Evolutionary conservation across 2,797 vertebrate genomes (phyloP), one percentile per base, ranked within the genome.

Genomic region (Lagorchestes hirsutus): DNA sequence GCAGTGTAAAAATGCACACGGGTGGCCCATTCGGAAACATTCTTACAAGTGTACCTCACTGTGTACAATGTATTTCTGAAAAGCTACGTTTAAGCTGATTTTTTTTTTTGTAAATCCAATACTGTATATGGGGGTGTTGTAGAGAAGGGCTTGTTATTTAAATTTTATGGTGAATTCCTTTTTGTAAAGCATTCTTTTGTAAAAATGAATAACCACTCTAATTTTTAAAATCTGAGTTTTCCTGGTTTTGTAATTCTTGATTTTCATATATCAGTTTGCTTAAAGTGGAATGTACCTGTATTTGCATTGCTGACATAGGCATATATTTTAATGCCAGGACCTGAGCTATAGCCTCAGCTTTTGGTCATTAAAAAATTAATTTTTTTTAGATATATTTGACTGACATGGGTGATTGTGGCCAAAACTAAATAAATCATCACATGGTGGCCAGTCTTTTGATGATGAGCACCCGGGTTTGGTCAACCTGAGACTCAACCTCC

Each of bases 221-320:
- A 98, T 95, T 58, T 58, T 92, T 94, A 96, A 97, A 82, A 59
- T 46, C 92, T 12, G n/a, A 40, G 40, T 11, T 12, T 29, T 92
- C 55, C 96, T 93, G 91, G 91, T 58, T 93, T 96, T 95, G 87
- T 93, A 95, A 95, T 91, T 93, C 92, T 91, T 96, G 55, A 59
- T 95, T 91, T 97, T 97, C 93, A n/a, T 93, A 34, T 87, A 50
- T 54, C 57, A 29, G 22, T 90, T 95, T 95, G 90, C 94, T 96
- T 96, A 96, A 95, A 93, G 57, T 27, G 29, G 93, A 94, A 91
- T 94, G 58, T 11, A 94, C 57, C 62, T 40, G 34, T 87, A 87
- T 87, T 82, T 87, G 40, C 40, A 87, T 87, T 87, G 74, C 40
- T 46, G 74, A 46, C 74, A 28, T 31, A 56, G 50, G 55, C 34